phyloP scores from a whole-genome alignment of 2,113 vertebrate species.

The Coptodon bakossiorum region DNA sequence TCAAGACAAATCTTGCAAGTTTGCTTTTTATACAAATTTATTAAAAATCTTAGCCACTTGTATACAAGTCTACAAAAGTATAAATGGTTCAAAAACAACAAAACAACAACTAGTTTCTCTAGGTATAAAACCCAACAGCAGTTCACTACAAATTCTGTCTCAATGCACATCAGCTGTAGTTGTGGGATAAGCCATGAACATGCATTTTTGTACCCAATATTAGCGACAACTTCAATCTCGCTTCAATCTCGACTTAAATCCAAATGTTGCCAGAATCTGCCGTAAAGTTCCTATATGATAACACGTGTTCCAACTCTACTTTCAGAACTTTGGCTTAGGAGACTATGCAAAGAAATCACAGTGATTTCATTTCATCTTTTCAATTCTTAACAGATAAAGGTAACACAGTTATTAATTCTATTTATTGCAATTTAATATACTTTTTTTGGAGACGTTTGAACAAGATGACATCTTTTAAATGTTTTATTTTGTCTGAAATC shows the following conservation, averaged over 20 bases:
- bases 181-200: not conserved
- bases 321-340: not conserved
- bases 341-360: not conserved
- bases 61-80: constrained; percentile 46
- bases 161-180: not conserved
- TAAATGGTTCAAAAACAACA: constrained; percentile 1
- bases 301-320: not conserved
- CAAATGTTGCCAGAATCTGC: not conserved
- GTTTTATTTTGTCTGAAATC: not conserved
- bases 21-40: constrained; percentile 44
- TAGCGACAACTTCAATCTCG: not conserved
- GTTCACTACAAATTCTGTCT: not conserved
- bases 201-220: not conserved
- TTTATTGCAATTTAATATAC: not conserved
- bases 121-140: not conserved
- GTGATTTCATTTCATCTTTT: not conserved
- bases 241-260: not conserved
- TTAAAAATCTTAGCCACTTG: constrained; percentile 11
- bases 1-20: not conserved
- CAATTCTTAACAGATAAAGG: not conserved
- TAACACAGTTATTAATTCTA: not conserved
- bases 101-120: not conserved
- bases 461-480: not conserved
- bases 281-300: not conserved
- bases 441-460: not conserved